These are phyloP conservation scores for Troilus luridus DNA, from an alignment of 2,888 invertebrate species.

Conservation along the genomic window DNA sequence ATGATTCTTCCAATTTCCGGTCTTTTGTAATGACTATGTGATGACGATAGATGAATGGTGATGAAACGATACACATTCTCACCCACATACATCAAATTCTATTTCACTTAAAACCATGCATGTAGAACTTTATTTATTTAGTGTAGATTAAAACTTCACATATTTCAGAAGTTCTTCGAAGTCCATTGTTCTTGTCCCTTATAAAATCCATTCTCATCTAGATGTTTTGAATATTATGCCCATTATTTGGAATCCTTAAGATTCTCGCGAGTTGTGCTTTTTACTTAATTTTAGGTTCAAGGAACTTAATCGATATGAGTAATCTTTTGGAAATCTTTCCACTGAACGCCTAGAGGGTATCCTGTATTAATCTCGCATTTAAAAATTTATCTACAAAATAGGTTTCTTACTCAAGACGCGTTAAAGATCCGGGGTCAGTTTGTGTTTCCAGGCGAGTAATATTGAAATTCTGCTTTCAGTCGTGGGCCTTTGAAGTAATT, in stretches of 20 bases:
- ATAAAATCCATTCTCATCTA: neutral
- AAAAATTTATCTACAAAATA: neutral
- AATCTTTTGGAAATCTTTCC: neutral
- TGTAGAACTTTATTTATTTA: too few relatives aligned
- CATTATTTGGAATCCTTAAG: neutral
- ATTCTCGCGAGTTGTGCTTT: neutral
- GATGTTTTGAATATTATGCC: neutral
- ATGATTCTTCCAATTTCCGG: too few relatives aligned
- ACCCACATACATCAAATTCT: too few relatives aligned
- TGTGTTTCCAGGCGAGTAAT: neutral
- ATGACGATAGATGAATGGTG: too few relatives aligned
- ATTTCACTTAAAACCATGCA: too few relatives aligned
- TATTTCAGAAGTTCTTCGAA: too few relatives aligned
- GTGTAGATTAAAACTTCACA: too few relatives aligned
- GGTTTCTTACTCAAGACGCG: neutral
- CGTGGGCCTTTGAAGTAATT: constrained; percentile 4
- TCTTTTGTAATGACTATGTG: too few relatives aligned
- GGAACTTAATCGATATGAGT: neutral
- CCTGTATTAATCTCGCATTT: neutral
- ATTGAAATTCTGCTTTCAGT: constrained; percentile 28
- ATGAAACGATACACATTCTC: too few relatives aligned
- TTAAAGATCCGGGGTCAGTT: neutral
- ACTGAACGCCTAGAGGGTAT: neutral
- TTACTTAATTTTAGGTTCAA: neutral
- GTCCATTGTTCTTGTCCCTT: too few relatives aligned